Evolutionary conservation across 2,797 vertebrate species (phyloP), one percentile per base, ranked within the genome.

Genomic region (Trematomus bernacchii): DNA sequence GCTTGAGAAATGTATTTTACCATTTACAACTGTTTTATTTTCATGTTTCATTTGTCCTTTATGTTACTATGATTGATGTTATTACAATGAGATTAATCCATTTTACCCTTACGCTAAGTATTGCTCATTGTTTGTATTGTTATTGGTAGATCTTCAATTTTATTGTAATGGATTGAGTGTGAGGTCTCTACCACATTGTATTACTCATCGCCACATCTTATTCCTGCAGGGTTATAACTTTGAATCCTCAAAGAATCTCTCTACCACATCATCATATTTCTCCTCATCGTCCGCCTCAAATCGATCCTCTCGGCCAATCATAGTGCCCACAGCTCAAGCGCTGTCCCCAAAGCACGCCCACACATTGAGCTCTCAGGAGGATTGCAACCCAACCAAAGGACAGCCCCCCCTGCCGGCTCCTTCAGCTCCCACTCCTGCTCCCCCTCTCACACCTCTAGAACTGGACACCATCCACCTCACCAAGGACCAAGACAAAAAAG

Each of bases 281-380:
- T 85, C 76, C 10, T 86, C 85, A 9, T 85, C 87, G 66, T 88
- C 74, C 44, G 55, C 80, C 59, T 85, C 87, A 4, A 83, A 89
- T 83, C 95, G 95, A 84, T 79, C 92, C 33, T 54, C 93, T 47
- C 92, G 93, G 48, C 95, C 97, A 47, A 96, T 98, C 87, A 92
- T 97, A 84, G 97, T 98, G 76, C 97, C 98, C 73, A 96, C 96
- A n/a, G 96, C 96, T 64, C 94, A 95, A 85, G 89, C 94, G 23
- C 93, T 95, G 57, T 91, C 86, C 21, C 87, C 92, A 57, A 89
- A 92, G 71, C 92, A 80, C 5, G 64, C 51, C 54, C 64, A 91
- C 52, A 43, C 72, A 73, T 83, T 80, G 3, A 77, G 30, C 2
- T 71, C 79, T 72, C 82, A 58, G 37, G 92, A 83, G 88, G 92